phyloP scores from a whole-genome alignment of 30 jellyfish, hydroid and myxozoan genomes.

The Chrysaora quinquecirrha region DNA sequence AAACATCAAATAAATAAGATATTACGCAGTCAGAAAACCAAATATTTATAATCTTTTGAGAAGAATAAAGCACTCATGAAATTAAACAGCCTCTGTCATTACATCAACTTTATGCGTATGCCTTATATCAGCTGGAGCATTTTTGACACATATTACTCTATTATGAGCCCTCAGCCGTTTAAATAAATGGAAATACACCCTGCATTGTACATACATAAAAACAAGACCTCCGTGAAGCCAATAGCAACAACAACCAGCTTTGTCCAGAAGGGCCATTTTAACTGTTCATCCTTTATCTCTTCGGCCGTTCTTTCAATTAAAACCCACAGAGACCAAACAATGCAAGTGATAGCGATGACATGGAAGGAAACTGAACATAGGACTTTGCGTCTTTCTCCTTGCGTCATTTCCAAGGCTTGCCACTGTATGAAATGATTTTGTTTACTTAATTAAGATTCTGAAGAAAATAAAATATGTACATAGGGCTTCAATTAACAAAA shows the following conservation, averaged over 20 bases:
- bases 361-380: conserved; percentile 96
- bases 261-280: conserved; percentile 99
- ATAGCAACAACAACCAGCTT: conserved; percentile 97
- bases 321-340: conserved; percentile 98
- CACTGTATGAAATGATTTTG: too few relatives aligned
- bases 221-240: conserved; percentile 99
- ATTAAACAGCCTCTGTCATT: conserved; percentile 35
- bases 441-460: too few relatives aligned
- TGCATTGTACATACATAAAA: conserved; percentile 97
- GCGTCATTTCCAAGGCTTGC: conserved; percentile 91
- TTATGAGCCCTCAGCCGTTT: conserved; percentile 88
- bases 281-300: conserved; percentile 89
- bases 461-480: too few relatives aligned
- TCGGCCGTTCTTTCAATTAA: conserved; percentile 96
- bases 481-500: too few relatives aligned
- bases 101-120: conserved; percentile 48
- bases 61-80: too few relatives aligned
- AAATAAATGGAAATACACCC: conserved; percentile 87
- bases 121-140: conserved; percentile 81
- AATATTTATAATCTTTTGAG: too few relatives aligned
- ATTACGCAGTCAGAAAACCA: too few relatives aligned
- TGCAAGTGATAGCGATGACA: conserved; percentile 92
- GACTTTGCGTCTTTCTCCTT: conserved; percentile 94
- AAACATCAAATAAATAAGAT: too few relatives aligned
- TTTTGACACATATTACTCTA: conserved; percentile 85